These are phyloP conservation scores for Zygaena filipendulae DNA, from an alignment of 2,888 invertebrate species.

Conservation along the genomic window DNA sequence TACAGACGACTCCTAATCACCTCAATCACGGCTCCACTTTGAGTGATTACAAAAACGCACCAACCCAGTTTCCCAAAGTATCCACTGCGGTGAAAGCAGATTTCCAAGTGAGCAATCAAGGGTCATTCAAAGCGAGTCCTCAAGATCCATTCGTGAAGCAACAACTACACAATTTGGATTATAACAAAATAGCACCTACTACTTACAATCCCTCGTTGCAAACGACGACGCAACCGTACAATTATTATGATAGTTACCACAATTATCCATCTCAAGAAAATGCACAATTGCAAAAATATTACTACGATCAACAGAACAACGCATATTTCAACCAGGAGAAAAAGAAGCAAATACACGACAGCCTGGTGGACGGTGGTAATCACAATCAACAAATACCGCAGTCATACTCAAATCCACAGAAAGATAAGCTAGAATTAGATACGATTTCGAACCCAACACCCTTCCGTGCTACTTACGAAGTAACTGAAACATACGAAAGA, in stretches of 20 bases:
- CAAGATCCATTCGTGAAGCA: slow-evolving; percentile 53
- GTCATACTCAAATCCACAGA: slow-evolving; percentile 35
- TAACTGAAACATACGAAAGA: slow-evolving; percentile 49
- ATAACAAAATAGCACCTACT: slow-evolving; percentile 36
- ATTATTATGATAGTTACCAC: slow-evolving; percentile 29
- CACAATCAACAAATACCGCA: slow-evolving; percentile 40
- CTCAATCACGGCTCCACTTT: slow-evolving; percentile 42
- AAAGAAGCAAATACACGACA: slow-evolving; percentile 44
- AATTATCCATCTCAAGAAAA: slow-evolving; percentile 38
- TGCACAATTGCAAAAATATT: slow-evolving; percentile 37
- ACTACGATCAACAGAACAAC: slow-evolving; percentile 31
- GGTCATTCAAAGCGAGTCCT: slow-evolving; percentile 52
- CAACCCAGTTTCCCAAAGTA: slow-evolving; percentile 55
- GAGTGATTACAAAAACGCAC: slow-evolving; percentile 45
- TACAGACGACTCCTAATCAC: slow-evolving; percentile 40
- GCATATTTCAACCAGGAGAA: slow-evolving; percentile 32
- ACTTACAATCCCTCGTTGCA: slow-evolving; percentile 46
- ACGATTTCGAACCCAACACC: slow-evolving; percentile 22
- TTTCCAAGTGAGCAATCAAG: slow-evolving; percentile 39
- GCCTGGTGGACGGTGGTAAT: slow-evolving; percentile 36
- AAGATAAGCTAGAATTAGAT: slow-evolving; percentile 23
- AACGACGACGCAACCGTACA: slow-evolving; percentile 34
- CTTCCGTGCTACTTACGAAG: slow-evolving; percentile 48
- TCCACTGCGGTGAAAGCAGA: slow-evolving; percentile 43
- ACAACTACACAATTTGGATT: slow-evolving; percentile 30